Evolutionary conservation across 23 tunicate genomes (phyloP), one percentile per base, ranked within the genome.

Genomic region (Ciona savignyi): DNA sequence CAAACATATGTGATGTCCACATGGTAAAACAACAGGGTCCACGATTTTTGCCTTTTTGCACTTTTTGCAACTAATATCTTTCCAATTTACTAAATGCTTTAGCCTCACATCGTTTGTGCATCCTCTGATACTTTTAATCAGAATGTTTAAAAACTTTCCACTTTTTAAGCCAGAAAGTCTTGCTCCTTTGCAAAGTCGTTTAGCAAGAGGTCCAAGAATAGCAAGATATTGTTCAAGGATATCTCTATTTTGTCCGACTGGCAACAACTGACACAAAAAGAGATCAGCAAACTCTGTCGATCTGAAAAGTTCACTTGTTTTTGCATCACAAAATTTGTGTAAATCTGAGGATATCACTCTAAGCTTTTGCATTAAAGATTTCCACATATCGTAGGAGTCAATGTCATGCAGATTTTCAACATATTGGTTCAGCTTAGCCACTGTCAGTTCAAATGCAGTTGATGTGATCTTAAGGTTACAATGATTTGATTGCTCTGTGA

Each of bases 191-290:
- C 81, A 77, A 1, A 77, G 29, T 1, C 81, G 72, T 6, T 69
- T 34, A 20, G 81, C 81, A 32, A 77, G 29, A 24, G 81, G 81
- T 32, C 72, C 35, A 23, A 77, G 35, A 26, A 69, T 66, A 3
- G 33, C 33, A 1, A 65, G 81, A 66, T 77, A 77, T 29, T 77
- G 51, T 22, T 77, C 30, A 34, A 21, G 25, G 24, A 4, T 65
- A 42, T 42, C 15, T 15, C 15, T 9, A 15, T 28, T 33, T 0
- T 65, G 26, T 0, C 75, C 30, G 48, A 48, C 29, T 32, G 89
- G 92, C 51, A 85, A 31, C 34, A 85, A 33, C 23, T 85, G 84
- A 29, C 66, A 63, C 23, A 85, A 23, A 32, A 85, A 73, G 15
- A 85, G 65, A 27, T 78, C 80, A 4, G 78, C 75, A 72, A 85